Evolutionary conservation across 2,888 invertebrate species (phyloP), one percentile per base, ranked within the genome.

Genomic region (Malachius bipustulatus): DNA sequence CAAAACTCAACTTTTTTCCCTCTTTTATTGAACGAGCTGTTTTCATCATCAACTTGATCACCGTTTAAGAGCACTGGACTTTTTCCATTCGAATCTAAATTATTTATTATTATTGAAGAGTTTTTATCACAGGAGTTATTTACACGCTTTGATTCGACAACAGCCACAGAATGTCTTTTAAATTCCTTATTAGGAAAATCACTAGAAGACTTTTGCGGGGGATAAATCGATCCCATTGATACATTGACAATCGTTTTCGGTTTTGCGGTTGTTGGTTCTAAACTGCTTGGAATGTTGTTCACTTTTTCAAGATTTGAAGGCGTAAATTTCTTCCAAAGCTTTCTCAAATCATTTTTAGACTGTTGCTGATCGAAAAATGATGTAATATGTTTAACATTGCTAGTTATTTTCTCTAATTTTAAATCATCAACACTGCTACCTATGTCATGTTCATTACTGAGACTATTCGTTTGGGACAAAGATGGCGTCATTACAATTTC

Each of bases 1-100:
- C 84, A 83, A 59, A 88, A 88, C 51, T 80, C 85, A 0, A 88
- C 87, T 60, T 75, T 82, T 56, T 84, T 83, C 2, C 69, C 64
- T 54, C 66, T 71, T 40, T 52, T 60, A 52, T 57, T 40, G 38
- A 56, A 9, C 59, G 51, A 14, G 35, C 26, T 39, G 60, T 48
- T 50, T 29, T 48, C 35, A 15, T 37, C 35, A n/a, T n/a, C n/a
- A n/a, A n/a, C n/a, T 14, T 15, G 10, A 26, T 19, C 9, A 29
- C 45, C 42, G 30, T 37, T 28, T 28, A 14, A 30, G 14, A n/a
- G n/a, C n/a, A 32, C 8, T 10, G 34, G 36, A 26, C 29, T 26
- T 37, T 35, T 45, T 15, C 39, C 41, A 29, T 48, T 54, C 24
- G 49, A 39, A 4, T 54, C 55, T 34, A 59, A 43, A 42, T 57